Evolutionary conservation across 2,888 invertebrate species (phyloP).

Genomic region (Drosophila hamatofila): DNA sequence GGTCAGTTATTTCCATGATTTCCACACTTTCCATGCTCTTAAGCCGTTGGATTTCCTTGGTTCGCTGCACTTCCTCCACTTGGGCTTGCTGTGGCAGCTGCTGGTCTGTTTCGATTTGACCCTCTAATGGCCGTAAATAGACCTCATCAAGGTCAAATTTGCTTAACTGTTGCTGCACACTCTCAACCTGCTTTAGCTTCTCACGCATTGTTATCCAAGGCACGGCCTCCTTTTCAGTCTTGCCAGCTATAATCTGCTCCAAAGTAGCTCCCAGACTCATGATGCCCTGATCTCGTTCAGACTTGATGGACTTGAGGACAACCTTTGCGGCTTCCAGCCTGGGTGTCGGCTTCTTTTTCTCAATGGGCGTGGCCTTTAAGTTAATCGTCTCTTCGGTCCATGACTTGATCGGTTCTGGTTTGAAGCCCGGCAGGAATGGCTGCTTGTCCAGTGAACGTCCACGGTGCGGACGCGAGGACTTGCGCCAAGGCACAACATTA

Average conservation of each 20-base stretch:
- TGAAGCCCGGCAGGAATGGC: slow-evolving; percentile 84
- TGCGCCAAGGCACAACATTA: slow-evolving; percentile 84
- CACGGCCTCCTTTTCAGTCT: slow-evolving; percentile 83
- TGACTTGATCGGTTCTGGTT: slow-evolving; percentile 85
- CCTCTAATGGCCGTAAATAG: slow-evolving; percentile 83
- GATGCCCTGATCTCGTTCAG: slow-evolving; percentile 85
- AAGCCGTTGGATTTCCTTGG: slow-evolving; percentile 83
- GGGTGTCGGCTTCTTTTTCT: slow-evolving; percentile 86
- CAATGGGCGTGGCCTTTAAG: slow-evolving; percentile 87
- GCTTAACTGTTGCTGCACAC: slow-evolving; percentile 84
- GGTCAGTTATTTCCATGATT: slow-evolving; percentile 84
- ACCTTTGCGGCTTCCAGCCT: slow-evolving; percentile 86
- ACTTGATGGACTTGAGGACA: slow-evolving; percentile 86
- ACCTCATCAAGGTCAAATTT: slow-evolving; percentile 85
- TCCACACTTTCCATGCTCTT: slow-evolving; percentile 84
- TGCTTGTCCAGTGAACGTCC: slow-evolving; percentile 86
- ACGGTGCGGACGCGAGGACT: slow-evolving; percentile 83
- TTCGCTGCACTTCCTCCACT: slow-evolving; percentile 84
- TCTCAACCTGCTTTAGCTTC: slow-evolving; percentile 83
- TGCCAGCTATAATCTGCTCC: slow-evolving; percentile 84
- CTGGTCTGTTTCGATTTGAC: slow-evolving; percentile 68
- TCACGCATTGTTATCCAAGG: slow-evolving; percentile 85
- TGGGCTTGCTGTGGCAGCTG: slow-evolving; percentile 72
- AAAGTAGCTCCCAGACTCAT: slow-evolving; percentile 83
- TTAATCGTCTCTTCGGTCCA: slow-evolving; percentile 89